Conservation (phyloP, 2,888 invertebrate species). For the Drosophila gaucha region DNA sequence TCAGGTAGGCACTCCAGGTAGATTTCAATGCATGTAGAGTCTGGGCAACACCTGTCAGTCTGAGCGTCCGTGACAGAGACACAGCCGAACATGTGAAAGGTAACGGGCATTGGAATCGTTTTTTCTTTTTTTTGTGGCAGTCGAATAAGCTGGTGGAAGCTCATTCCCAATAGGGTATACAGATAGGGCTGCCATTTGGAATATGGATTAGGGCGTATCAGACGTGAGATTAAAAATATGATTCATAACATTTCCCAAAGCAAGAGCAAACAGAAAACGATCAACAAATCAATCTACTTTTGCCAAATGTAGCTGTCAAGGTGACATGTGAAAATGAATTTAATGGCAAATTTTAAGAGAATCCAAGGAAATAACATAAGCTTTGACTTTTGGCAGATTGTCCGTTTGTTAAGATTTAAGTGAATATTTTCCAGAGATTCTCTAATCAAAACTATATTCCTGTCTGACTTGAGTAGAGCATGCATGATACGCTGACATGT, state of each 20-base stretch:
- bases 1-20: slow-evolving; percentile 1
- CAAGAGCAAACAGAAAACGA: neutral
- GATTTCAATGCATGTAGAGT: slow-evolving; percentile 10
- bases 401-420: no score
- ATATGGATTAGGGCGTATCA: neutral
- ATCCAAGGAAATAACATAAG: neutral
- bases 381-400: neutral
- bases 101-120: slow-evolving; percentile 12
- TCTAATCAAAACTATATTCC: no score
- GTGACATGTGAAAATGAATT: slow-evolving; percentile 11
- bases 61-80: slow-evolving; percentile 44
- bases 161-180: slow-evolving; percentile 1
- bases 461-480: no score
- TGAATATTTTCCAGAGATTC: no score
- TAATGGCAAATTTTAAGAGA: neutral
- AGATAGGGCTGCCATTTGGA: slow-evolving; percentile 9
- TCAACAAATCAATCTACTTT: slow-evolving; percentile 10
- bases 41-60: slow-evolving; percentile 43
- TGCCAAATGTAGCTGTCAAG: neutral
- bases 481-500: no score
- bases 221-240: slow-evolving; percentile 8
- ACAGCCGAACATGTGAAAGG: slow-evolving; percentile 14
- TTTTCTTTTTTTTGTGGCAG: slow-evolving; percentile 7
- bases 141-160: slow-evolving; percentile 12
- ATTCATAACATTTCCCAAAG: slow-evolving; percentile 1